These are phyloP conservation scores for Paramuricea clavata DNA, from an alignment of 92 coral and sea anemone genomes.

Conservation along the genomic window DNA sequence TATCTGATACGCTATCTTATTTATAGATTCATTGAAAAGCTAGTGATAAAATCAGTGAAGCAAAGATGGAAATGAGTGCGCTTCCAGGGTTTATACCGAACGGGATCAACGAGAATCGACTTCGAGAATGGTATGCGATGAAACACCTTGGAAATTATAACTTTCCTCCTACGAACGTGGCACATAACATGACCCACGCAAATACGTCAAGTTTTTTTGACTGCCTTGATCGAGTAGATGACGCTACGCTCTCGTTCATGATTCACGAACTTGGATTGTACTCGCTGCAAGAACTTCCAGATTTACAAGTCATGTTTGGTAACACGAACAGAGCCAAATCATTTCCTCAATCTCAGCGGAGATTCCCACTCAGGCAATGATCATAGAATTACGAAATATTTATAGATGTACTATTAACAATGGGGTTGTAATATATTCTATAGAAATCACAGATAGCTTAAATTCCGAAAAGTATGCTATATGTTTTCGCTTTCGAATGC, in stretches of 20 bases:
- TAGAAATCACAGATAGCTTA: neutral
- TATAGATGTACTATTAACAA: no score
- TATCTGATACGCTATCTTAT: neutral
- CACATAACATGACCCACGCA: neutral
- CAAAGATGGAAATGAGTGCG: slow-evolving; percentile 5
- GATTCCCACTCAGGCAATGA: neutral
- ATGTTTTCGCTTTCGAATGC: no score
- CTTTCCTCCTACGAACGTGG: neutral
- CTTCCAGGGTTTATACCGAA: slow-evolving; percentile 27
- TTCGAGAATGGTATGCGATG: slow-evolving; percentile 9
- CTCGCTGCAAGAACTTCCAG: slow-evolving; percentile 92
- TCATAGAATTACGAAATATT: neutral
- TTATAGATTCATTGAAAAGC: neutral
- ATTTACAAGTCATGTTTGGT: slow-evolving; percentile 78
- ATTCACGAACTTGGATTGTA: slow-evolving; percentile 84
- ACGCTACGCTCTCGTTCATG: slow-evolving; percentile 82
- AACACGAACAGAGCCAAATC: slow-evolving; percentile 21
- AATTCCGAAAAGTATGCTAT: neutral
- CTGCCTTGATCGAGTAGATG: slow-evolving; percentile 94
- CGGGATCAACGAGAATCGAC: slow-evolving; percentile 17
- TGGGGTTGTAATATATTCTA: neutral
- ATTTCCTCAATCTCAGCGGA: neutral
- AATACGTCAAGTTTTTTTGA: slow-evolving; percentile 85
- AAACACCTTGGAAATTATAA: neutral
- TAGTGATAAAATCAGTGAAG: neutral